Conservation (phyloP, 2,888 invertebrate genomes). For the Agrotis segetum region DNA sequence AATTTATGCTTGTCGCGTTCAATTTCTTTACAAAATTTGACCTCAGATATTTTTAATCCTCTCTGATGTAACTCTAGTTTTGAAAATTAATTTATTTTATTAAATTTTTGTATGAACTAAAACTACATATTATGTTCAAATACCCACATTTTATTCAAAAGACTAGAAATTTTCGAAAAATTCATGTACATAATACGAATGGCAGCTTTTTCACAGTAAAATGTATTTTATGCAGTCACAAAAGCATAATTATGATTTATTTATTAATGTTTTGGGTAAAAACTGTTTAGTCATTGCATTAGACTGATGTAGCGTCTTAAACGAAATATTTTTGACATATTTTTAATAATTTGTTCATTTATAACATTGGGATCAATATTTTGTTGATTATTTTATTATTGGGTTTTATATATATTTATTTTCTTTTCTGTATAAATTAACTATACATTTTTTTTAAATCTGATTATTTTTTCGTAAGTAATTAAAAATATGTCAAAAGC, state of each 20-base stretch:
- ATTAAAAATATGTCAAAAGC: constrained; percentile 73
- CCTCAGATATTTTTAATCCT: not conserved
- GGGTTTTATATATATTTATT: constrained; percentile 5
- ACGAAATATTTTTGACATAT: constrained; percentile 71
- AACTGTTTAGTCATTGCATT: constrained; percentile 85
- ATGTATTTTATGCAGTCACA: constrained; percentile 68
- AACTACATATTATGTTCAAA: not conserved
- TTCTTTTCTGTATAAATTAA: not conserved
- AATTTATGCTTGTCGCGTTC: not conserved
- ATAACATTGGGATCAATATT: constrained; percentile 26
- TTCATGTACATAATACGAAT: constrained; percentile 64
- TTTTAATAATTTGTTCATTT: constrained; percentile 71
- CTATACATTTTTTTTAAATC: not conserved
- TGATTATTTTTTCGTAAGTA: constrained; percentile 52
- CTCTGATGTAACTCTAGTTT: not conserved
- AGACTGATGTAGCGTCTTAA: constrained; percentile 86
- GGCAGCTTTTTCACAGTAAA: constrained; percentile 67
- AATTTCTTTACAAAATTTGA: not conserved
- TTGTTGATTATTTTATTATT: constrained; percentile 5
- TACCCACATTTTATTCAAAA: constrained; percentile 46
- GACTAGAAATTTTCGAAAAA: constrained; percentile 21
- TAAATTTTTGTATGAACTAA: not conserved
- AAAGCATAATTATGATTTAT: constrained; percentile 70
- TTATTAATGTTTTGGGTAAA: constrained; percentile 65
- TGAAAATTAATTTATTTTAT: constrained; percentile 26